phyloP scores from a whole-genome alignment of 2,113 vertebrate species.

The Sceloporus undulatus region DNA sequence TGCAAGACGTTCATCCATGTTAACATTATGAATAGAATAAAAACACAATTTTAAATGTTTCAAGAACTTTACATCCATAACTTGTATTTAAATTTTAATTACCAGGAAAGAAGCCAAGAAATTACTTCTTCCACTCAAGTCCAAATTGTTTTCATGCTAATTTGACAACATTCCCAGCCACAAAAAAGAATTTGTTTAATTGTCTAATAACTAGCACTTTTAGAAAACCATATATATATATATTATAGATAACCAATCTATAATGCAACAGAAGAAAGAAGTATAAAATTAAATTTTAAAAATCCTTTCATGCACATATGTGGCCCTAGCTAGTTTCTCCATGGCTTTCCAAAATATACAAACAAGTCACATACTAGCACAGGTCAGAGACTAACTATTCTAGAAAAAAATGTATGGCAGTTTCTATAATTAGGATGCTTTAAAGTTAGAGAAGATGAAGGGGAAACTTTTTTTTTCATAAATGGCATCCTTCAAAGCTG shows the following conservation, averaged over 20 bases:
- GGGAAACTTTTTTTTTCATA: background rate
- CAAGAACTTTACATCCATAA: conserved; percentile 44
- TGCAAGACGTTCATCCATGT: background rate
- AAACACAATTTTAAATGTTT: conserved; percentile 61
- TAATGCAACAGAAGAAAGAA: conserved; percentile 26
- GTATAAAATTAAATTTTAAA: background rate
- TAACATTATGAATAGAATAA: conserved; percentile 33
- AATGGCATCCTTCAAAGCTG: background rate
- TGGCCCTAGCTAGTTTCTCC: background rate
- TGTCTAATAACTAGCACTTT: conserved; percentile 60
- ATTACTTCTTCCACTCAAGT: conserved; percentile 57
- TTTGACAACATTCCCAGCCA: conserved; percentile 54
- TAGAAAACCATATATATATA: conserved; percentile 54
- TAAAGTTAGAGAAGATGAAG: conserved; percentile 18
- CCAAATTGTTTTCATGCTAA: conserved; percentile 40
- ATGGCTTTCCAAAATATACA: conserved; percentile 27
- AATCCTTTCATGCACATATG: conserved; percentile 11
- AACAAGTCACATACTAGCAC: conserved; percentile 19
- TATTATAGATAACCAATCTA: background rate
- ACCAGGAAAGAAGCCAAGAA: conserved; percentile 56
- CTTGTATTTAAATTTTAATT: conserved; percentile 70
- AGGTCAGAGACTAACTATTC: rapidly evolving
- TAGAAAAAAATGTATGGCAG: conserved; percentile 24
- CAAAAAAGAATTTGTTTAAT: conserved; percentile 66
- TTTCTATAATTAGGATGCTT: background rate